phyloP scores from a whole-genome alignment of 2,888 invertebrate species.

The Hermodice carunculata region DNA sequence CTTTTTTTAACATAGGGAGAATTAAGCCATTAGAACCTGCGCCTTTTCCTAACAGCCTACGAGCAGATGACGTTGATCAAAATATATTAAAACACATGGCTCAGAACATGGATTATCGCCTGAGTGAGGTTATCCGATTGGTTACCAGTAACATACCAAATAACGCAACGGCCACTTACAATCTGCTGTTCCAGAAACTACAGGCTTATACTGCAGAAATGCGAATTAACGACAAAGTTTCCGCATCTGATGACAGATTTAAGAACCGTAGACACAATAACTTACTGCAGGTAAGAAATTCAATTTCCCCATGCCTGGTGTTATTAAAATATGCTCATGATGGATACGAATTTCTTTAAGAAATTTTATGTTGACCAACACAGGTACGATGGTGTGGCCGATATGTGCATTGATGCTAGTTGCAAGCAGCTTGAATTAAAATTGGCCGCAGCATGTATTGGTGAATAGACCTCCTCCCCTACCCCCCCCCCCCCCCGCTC shows the following conservation, averaged over 20 bases:
- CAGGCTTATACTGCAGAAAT: conserved; percentile 11
- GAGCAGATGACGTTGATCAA: conserved; percentile 53
- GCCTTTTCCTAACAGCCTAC: conserved; percentile 60
- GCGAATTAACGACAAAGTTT: background rate
- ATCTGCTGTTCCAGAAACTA: conserved; percentile 46
- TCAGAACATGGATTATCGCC: conserved; percentile 55
- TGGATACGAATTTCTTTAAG: too few species aligned
- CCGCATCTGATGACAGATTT: background rate
- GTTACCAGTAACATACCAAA: conserved; percentile 62
- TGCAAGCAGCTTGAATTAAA: too few species aligned
- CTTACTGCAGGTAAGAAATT: too few species aligned
- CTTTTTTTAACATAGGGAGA: conserved; percentile 44
- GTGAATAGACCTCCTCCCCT: too few species aligned
- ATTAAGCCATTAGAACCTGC: conserved; percentile 48
- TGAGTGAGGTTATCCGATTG: conserved; percentile 60
- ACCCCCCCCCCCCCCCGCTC: too few species aligned
- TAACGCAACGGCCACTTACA: conserved; percentile 61
- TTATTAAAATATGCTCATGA: too few species aligned
- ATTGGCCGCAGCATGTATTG: too few species aligned
- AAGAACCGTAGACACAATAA: too few species aligned
- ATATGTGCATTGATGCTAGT: too few species aligned
- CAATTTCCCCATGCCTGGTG: too few species aligned
- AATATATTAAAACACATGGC: conserved; percentile 63
- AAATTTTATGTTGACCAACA: too few species aligned
- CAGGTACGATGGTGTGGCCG: too few species aligned